These are phyloP conservation scores for Rafetus swinhoei DNA, from an alignment of 2,113 vertebrate genomes.

Conservation along the genomic window DNA sequence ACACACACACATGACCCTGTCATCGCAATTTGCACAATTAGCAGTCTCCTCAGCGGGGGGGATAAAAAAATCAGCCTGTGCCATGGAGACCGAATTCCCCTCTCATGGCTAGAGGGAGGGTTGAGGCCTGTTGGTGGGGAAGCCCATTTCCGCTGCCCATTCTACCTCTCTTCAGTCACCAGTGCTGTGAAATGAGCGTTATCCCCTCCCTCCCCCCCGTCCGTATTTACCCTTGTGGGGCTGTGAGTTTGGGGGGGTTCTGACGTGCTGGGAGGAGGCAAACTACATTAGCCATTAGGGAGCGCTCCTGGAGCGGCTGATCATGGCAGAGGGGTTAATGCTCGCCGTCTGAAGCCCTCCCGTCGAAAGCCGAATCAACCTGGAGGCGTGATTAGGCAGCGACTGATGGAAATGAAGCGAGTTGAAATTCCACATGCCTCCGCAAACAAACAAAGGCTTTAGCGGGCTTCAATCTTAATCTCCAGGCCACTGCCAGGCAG, in stretches of 20 bases:
- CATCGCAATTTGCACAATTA: not conserved
- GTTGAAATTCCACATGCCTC: slow-evolving; percentile 40
- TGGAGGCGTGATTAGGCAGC: slow-evolving; percentile 11
- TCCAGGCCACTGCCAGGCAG: slow-evolving; percentile 4
- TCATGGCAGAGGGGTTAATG: slow-evolving; percentile 20
- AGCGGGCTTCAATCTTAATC: not conserved
- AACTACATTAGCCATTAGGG: slow-evolving; percentile 8
- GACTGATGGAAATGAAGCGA: slow-evolving; percentile 26
- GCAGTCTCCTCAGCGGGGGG: not conserved
- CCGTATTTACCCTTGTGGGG: not conserved
- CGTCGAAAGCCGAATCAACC: not conserved
- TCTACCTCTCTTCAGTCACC: not conserved
- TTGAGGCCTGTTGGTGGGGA: not conserved
- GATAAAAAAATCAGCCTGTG: not conserved
- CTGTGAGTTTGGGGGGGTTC: not conserved
- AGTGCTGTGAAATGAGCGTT: slow-evolving; percentile 1
- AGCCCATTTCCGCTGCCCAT: not conserved
- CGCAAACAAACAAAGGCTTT: not conserved
- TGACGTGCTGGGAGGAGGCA: slow-evolving; percentile 3
- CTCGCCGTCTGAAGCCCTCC: not conserved
- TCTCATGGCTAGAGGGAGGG: not conserved
- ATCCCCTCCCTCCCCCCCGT: not conserved
- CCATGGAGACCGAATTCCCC: not conserved
- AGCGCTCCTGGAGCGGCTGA: not conserved
- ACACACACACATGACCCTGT: rapidly evolving